These are phyloP conservation scores for Saturnia japonica DNA, from an alignment of 2,888 invertebrate genomes.

Conservation along the genomic window DNA sequence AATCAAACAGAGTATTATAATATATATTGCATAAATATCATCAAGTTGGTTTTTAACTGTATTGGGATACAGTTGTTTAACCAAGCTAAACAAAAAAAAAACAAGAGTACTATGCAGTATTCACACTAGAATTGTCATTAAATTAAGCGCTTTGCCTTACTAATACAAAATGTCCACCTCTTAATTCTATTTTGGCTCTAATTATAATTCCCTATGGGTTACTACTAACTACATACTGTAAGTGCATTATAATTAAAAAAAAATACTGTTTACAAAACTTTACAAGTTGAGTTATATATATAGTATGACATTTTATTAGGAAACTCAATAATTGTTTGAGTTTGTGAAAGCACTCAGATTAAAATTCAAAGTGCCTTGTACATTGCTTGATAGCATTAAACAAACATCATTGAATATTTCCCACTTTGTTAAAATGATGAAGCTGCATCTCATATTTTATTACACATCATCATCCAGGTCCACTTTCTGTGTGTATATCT, in stretches of 20 bases:
- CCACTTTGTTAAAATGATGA: too few relatives aligned
- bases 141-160: background rate
- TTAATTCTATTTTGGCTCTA: background rate
- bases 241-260: background rate
- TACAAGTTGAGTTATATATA: background rate
- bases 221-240: constrained; percentile 4
- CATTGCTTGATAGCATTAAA: background rate
- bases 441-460: too few relatives aligned
- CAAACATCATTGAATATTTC: too few relatives aligned
- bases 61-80: background rate
- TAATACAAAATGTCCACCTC: background rate
- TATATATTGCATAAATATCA: background rate
- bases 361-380: background rate
- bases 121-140: background rate
- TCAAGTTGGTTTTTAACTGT: background rate
- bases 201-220: background rate
- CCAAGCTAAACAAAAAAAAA: background rate
- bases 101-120: background rate
- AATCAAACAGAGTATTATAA: background rate
- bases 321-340: background rate
- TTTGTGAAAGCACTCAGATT: background rate
- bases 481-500: too few relatives aligned
- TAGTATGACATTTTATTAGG: background rate
- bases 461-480: too few relatives aligned
- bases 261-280: background rate